Percentiles rank a stretch among this genome's conserved stretches.
Conservation (phyloP, 2,113 vertebrate genomes). For the Madoqua kirkii region DNA sequence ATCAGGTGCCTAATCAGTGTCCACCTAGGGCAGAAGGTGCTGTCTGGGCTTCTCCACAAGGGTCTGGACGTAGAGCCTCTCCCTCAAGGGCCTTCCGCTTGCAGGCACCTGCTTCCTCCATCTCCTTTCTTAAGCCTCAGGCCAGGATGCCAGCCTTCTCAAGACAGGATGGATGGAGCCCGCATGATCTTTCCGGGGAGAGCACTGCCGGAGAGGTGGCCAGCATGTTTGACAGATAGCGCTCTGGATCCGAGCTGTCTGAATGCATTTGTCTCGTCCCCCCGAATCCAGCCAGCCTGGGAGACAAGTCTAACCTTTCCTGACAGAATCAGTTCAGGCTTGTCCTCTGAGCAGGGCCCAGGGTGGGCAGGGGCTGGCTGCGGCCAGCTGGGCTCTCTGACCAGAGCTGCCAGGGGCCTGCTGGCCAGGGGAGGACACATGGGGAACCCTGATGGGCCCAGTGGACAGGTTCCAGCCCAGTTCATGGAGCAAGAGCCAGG, state of each 20-base stretch:
- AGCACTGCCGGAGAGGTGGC: constrained; percentile 63
- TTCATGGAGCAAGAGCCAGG: neutral
- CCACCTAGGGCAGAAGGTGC: neutral
- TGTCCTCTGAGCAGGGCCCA: constrained; percentile 79
- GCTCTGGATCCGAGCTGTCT: constrained; percentile 78
- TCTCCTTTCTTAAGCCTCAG: neutral
- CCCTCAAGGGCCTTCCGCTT: rapidly evolving
- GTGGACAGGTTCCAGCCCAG: neutral
- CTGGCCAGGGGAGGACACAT: neutral
- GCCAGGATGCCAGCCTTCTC: neutral
- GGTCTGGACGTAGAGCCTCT: neutral
- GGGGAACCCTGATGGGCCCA: neutral
- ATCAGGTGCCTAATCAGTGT: neutral
- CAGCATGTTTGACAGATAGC: constrained; percentile 74
- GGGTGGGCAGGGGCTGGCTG: constrained; percentile 46
- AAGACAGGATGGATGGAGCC: constrained; percentile 9
- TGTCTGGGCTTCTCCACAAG: neutral
- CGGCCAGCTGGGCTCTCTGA: neutral
- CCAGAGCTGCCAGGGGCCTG: neutral
- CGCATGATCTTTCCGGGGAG: constrained; percentile 46
- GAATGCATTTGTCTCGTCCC: constrained; percentile 77
- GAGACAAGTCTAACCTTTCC: constrained; percentile 80
- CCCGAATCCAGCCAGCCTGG: constrained; percentile 59
- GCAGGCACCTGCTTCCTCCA: neutral
- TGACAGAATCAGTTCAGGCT: constrained; percentile 87